phyloP scores from a whole-genome alignment of 2,113 vertebrate species.

The Tenrec ecaudatus region DNA sequence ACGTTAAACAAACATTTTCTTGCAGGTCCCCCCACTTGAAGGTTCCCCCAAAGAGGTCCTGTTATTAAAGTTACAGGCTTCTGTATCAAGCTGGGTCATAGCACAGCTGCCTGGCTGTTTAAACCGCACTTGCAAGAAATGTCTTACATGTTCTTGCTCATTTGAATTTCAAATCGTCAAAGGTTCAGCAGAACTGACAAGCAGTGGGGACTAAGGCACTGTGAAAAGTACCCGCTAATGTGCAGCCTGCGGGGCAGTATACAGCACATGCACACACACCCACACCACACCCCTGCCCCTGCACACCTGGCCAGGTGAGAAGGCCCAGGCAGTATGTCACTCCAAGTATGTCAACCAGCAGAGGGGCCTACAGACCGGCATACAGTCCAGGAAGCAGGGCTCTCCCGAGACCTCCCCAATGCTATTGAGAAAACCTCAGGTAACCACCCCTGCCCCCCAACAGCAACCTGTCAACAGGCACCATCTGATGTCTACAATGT shows the following conservation, averaged over 20 bases:
- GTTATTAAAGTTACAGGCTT: neutral
- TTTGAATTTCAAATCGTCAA: conserved; percentile 76
- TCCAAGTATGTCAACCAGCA: neutral
- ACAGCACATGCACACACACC: accelerated
- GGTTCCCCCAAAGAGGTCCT: neutral
- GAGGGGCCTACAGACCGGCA: neutral
- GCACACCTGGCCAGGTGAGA: accelerated
- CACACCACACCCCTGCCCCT: neutral
- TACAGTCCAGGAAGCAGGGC: too few relatives aligned
- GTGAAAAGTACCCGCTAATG: neutral
- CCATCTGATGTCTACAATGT: neutral
- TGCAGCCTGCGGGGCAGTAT: neutral
- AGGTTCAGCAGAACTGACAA: conserved; percentile 63
- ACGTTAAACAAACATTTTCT: conserved; percentile 47
- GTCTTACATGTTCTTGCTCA: conserved; percentile 65
- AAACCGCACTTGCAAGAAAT: conserved; percentile 40
- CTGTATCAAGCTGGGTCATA: neutral
- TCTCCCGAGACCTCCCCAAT: neutral
- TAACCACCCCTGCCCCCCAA: neutral
- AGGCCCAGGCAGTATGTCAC: neutral
- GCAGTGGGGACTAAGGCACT: conserved; percentile 1
- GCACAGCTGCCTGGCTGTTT: conserved; percentile 18
- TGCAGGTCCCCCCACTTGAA: neutral
- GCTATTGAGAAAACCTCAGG: neutral
- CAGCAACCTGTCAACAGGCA: neutral